Base-by-base conservation (phyloP, 2,888 invertebrate genomes). In the Erebia aethiops region DNA sequence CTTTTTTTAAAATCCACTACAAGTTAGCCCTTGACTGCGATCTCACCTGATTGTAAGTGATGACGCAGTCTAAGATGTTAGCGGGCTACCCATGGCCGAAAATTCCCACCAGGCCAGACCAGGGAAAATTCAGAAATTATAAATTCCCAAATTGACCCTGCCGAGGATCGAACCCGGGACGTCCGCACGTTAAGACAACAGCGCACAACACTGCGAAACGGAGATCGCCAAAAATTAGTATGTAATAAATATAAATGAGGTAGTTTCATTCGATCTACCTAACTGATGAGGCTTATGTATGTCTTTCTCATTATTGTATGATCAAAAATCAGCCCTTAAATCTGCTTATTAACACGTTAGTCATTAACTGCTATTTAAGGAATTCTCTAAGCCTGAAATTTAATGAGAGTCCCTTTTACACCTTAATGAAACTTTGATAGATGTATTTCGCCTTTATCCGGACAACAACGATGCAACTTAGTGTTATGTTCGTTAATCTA, bases 321-420 rank as follows among this genome's bases (percentile, higher is more conserved):
- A 91, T 88, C 91, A 89, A 87, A 80, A 84, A 80, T 85, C 80
- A 81, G 79, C 84, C 82, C 86, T 87, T 89, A 87, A 89, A 86
- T 84, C 81, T 82, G 81, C 77, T 84, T 87, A 90, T 89, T 90
- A 89, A 83, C 82, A 81, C 80, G 77, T 81, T 79, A 76, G 72
- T 78, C 82, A 86, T 87, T 86, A 79, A 80, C 75, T 70, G 78
- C 80, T 84, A 84, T 84, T 86, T 84, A 79, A 81, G 79, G 79
- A 84, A 83, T 82, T 82, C 84, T 81, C 84, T 81, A 54, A 70
- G 69, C 66, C 46, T 66, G 54, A 46, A 67, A 67, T 58, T 58
- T 67, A 58, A 58, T 67, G 58, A 46, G 56, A 56, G 56, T 14
- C 46, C 56, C 9, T 13, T 43, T 66, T 10, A 64, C 35, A 35